Conservation (phyloP, 2,797 vertebrate species). For the Eulemur mongoz region DNA sequence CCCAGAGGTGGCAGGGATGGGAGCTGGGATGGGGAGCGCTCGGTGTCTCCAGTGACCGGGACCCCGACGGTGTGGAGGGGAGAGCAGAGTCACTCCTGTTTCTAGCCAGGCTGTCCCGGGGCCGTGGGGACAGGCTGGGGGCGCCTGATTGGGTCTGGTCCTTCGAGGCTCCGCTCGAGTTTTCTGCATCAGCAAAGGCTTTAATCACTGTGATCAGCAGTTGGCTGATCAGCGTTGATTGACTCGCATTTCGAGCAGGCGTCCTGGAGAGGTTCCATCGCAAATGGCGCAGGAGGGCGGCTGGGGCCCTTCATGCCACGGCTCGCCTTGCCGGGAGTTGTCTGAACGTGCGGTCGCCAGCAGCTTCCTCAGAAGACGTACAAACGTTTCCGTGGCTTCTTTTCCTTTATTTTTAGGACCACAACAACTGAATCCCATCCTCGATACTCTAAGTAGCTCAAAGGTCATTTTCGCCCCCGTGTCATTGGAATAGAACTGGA, state of each 20-base stretch:
- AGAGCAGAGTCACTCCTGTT: background rate
- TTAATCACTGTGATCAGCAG: background rate
- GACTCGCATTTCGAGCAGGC: background rate
- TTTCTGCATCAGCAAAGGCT: constrained; percentile 45
- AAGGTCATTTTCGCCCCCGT: background rate
- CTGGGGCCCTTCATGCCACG: background rate
- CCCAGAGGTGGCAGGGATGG: background rate
- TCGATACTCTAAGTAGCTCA: background rate
- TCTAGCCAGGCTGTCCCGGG: background rate
- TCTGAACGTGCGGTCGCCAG: rapidly evolving
- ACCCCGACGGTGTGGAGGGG: too few relatives aligned
- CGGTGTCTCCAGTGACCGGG: background rate
- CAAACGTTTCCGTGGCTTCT: background rate
- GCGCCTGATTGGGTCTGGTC: background rate
- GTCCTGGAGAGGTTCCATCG: constrained; percentile 5
- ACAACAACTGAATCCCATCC: background rate
- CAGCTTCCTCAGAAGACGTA: background rate
- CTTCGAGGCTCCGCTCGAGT: background rate
- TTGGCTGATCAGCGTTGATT: background rate
- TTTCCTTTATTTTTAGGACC: background rate
- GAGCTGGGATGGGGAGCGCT: background rate
- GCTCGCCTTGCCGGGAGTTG: background rate
- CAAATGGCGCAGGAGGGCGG: background rate
- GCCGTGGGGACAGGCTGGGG: background rate
- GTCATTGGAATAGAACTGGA: background rate